Conservation (phyloP, 1,140 invertebrate genomes). For the Lepidostoma basale region DNA sequence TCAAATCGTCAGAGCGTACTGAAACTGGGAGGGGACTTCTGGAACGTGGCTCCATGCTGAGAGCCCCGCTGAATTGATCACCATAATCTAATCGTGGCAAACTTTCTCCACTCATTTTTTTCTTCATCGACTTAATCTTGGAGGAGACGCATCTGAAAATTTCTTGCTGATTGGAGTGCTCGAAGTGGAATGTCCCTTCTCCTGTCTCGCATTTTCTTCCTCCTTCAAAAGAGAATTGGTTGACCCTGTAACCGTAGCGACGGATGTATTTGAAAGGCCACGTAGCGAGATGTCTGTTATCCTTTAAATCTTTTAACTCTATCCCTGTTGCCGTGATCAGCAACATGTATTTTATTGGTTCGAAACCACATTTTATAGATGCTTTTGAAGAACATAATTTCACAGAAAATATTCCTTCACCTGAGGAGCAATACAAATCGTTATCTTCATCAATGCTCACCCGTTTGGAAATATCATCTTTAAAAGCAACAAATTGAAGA, state of each 20-base stretch:
- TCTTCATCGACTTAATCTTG: constrained; percentile 86
- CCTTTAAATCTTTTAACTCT: constrained; percentile 71
- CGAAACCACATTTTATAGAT: constrained; percentile 74
- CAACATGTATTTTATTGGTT: constrained; percentile 71
- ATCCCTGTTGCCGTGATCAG: constrained; percentile 75
- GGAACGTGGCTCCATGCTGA: constrained; percentile 76
- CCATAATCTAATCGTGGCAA: constrained; percentile 70
- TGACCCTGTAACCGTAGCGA: constrained; percentile 80
- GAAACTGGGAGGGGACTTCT: constrained; percentile 75
- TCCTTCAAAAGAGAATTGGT: constrained; percentile 89
- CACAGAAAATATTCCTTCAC: constrained; percentile 79
- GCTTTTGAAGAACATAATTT: constrained; percentile 79
- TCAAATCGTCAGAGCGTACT: constrained; percentile 60
- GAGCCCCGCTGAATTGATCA: constrained; percentile 75
- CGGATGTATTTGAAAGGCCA: constrained; percentile 89
- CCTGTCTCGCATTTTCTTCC: constrained; percentile 86
- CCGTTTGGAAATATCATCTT: constrained; percentile 66
- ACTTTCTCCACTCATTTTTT: constrained; percentile 72
- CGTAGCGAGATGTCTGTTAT: constrained; percentile 70
- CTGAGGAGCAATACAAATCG: constrained; percentile 82
- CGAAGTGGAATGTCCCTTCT: constrained; percentile 81
- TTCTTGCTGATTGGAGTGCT: constrained; percentile 79
- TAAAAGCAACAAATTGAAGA: constrained; percentile 83
- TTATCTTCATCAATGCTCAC: constrained; percentile 82
- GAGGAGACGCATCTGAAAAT: constrained; percentile 78